Conservation (phyloP, 2,888 invertebrate species). For the Magallana nippona region DNA sequence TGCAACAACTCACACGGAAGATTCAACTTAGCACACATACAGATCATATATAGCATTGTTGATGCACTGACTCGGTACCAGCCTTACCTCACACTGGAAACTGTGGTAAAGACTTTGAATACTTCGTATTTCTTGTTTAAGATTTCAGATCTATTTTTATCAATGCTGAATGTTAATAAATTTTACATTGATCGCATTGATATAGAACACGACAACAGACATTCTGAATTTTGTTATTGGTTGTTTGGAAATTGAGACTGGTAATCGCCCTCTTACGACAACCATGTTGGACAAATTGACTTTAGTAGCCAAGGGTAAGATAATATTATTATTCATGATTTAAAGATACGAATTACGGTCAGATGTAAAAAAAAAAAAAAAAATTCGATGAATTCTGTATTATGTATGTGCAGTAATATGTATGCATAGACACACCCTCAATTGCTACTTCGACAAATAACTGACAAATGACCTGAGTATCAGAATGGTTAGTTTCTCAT, state of each 20-base stretch:
- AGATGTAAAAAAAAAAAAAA: too few relatives aligned
- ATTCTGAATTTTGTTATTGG: background rate
- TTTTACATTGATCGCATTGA: background rate
- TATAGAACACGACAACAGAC: background rate
- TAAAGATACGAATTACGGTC: too few relatives aligned
- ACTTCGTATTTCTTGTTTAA: too few relatives aligned
- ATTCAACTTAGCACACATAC: slow-evolving; percentile 12
- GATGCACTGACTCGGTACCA: slow-evolving; percentile 12
- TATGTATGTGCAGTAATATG: too few relatives aligned
- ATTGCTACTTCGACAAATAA: too few relatives aligned
- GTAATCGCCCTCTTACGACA: background rate
- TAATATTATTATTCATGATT: background rate
- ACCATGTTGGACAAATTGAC: background rate
- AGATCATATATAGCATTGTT: background rate
- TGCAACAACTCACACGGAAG: background rate
- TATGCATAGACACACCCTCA: too few relatives aligned
- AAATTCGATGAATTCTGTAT: too few relatives aligned
- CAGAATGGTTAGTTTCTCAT: too few relatives aligned
- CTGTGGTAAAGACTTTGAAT: background rate
- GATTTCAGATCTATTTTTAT: too few relatives aligned
- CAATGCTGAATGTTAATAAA: too few relatives aligned
- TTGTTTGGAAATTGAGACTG: background rate
- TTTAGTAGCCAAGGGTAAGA: background rate
- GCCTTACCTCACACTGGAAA: background rate
- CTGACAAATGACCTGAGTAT: too few relatives aligned